Base-by-base conservation (phyloP, 2,113 vertebrate species). In the Dromaius novaehollandiae region DNA sequence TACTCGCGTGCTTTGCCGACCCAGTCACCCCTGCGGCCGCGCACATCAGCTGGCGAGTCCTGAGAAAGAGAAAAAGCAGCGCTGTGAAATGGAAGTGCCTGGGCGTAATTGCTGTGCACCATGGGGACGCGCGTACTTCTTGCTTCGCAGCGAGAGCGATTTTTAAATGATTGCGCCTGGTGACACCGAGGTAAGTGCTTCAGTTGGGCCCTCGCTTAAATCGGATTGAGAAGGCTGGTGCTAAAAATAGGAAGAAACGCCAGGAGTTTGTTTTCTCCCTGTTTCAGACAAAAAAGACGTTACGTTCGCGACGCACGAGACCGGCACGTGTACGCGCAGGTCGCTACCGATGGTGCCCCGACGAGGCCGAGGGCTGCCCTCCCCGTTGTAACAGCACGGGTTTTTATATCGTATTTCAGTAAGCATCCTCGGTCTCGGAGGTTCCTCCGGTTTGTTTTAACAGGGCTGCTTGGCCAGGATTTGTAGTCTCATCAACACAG, bases 111-210 rank as follows among this genome's bases (percentile, higher is more conserved):
- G 91, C 50, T 3, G 3, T 20, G 55, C 71, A 24, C n/a, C 0
- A 0, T 10, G 32, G 34, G 34, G 53, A 64, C 42, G 20, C 5
- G 8, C 40, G 74, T 42, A 76, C 20, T 25, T 70, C 46, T 86
- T 46, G 44, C 22, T 77, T 25, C 70, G 83, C 64, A 80, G 36
- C 6, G 42, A 90, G 58, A 89, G 82, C 30, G 22, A 8, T 71
- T 90, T 94, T 88, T 16, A 82, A 88, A 58, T 5, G 30, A 16
- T 55, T 11, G 36, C 64, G n/a, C 40, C 36, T 42, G 68, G 82
- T 93, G 79, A 93, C 90, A 93, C 13, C 81, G 90, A 69, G 82
- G 53, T 78, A 81, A 89, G 74, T 75, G 68, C 73, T 94, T 71
- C 32, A 55, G 14, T 36, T 15, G 61, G 73, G 86, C 80, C 51